Conservation (phyloP, 2,797 vertebrate genomes). For the Urocyon cinereoargenteus region DNA sequence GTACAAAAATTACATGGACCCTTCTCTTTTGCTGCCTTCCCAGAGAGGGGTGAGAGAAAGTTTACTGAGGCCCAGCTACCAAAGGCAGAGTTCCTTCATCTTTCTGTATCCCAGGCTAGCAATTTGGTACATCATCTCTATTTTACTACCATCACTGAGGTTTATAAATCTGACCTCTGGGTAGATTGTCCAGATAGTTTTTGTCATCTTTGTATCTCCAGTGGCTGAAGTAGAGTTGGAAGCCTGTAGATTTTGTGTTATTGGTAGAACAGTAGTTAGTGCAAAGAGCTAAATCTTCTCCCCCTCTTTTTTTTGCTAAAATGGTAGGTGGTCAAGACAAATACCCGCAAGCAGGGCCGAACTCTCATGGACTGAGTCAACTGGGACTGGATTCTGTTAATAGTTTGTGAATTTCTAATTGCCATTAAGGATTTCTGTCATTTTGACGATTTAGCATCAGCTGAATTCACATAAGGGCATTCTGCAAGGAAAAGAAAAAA, state of each 20-base stretch:
- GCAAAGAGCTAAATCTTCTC: not conserved
- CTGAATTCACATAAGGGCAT: constrained; percentile 1
- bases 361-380: not conserved
- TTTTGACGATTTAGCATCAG: not conserved
- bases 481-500: not conserved
- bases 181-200: not conserved
- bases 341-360: not conserved
- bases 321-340: not conserved
- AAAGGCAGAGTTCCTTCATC: not conserved
- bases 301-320: not conserved
- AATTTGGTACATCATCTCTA: not conserved
- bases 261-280: not conserved
- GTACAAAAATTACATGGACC: not conserved
- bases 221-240: not conserved
- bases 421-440: not conserved
- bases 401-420: constrained; percentile 17
- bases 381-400: not conserved
- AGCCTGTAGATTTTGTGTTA: not conserved
- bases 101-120: not conserved
- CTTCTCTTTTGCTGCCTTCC: not conserved
- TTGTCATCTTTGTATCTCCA: not conserved
- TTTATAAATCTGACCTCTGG: not conserved
- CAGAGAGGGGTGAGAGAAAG: not conserved
- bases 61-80: not conserved
- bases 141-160: not conserved